Conservation (phyloP, 2,888 invertebrate genomes). For the Drosophila melanosoma region DNA sequence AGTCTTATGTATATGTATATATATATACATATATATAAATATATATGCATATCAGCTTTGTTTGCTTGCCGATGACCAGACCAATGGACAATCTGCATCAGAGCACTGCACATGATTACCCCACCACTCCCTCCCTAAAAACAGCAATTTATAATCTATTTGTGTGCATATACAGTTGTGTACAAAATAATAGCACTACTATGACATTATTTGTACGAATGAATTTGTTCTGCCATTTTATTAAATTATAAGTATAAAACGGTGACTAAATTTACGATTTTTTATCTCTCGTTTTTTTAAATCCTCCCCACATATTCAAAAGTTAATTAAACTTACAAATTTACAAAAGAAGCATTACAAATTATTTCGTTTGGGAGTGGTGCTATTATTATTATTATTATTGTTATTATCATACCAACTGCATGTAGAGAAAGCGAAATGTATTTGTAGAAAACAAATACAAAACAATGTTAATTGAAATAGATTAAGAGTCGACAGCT, state of each 20-base stretch:
- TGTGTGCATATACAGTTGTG: conserved; percentile 21
- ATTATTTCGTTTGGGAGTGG: not conserved
- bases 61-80: conserved; percentile 24
- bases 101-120: conserved; percentile 57
- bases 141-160: conserved; percentile 27
- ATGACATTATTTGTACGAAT: not conserved
- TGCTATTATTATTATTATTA: not conserved
- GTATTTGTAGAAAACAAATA: not conserved
- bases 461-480: not conserved
- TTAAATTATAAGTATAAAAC: not conserved
- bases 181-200: conserved; percentile 1
- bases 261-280: not conserved
- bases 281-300: not conserved
- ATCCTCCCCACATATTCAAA: not conserved
- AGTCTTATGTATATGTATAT: conserved; percentile 8
- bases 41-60: conserved; percentile 44
- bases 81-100: conserved; percentile 38
- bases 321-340: not conserved
- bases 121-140: conserved; percentile 21
- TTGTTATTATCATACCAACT: not conserved
- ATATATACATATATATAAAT: not conserved
- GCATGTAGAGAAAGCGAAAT: not conserved
- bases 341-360: not conserved
- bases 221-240: not conserved
- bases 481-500: not conserved